Evolutionary conservation across 2,888 invertebrate species (phyloP).

Genomic region (Lissonota sp.): DNA sequence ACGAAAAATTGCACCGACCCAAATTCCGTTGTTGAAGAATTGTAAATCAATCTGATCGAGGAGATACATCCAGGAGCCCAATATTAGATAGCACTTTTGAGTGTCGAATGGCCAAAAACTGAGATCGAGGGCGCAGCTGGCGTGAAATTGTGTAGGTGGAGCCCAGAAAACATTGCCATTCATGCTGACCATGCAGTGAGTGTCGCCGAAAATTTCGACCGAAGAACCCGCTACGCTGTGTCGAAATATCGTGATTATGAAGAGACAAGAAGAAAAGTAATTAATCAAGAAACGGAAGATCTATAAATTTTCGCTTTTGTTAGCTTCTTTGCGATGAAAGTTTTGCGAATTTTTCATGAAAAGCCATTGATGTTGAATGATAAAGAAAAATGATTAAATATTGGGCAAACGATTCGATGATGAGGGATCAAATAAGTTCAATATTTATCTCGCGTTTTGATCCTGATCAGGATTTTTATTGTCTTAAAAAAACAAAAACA

Average conservation of each 20-base stretch:
- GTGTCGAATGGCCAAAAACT: slow-evolving; percentile 91
- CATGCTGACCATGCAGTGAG: slow-evolving; percentile 84
- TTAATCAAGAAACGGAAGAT: slow-evolving; percentile 1
- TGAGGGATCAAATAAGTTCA: too few species aligned
- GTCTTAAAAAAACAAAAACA: too few species aligned
- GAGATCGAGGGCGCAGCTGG: slow-evolving; percentile 88
- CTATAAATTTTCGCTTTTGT: slow-evolving; percentile 52
- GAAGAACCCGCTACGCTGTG: slow-evolving; percentile 86
- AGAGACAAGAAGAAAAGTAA: too few species aligned
- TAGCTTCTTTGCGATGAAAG: too few species aligned
- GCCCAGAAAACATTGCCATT: slow-evolving; percentile 88
- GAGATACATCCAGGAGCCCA: slow-evolving; percentile 90
- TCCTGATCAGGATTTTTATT: not conserved
- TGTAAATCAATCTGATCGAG: slow-evolving; percentile 86
- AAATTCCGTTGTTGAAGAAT: slow-evolving; percentile 66
- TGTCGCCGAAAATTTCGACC: slow-evolving; percentile 87
- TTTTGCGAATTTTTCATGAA: too few species aligned
- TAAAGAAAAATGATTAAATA: too few species aligned
- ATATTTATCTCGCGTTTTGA: not conserved
- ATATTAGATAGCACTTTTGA: slow-evolving; percentile 88
- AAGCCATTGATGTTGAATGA: too few species aligned
- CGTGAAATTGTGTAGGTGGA: slow-evolving; percentile 88
- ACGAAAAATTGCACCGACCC: not conserved
- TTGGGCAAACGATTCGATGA: too few species aligned
- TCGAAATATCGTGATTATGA: not conserved